Base-by-base conservation (phyloP, 1,140 invertebrate genomes). In the Drosophila bipectinata region DNA sequence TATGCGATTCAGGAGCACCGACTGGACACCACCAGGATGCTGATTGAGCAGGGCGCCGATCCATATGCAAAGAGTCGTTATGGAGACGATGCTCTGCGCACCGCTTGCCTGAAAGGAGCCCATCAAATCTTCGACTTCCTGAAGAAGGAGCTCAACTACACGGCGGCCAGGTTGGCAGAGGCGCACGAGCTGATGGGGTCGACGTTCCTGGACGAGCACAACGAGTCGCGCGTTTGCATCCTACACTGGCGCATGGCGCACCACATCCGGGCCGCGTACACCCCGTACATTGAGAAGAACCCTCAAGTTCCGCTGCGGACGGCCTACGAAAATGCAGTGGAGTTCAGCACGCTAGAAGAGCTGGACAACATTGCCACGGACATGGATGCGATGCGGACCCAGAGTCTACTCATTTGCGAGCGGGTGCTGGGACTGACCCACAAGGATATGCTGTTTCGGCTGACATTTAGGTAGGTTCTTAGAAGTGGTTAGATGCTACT, bases 1-100 rank as follows among this genome's bases (percentile, higher is more conserved):
- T 98, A 99, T 93, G 97, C 98, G 0, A 97, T 98, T 69, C 96
- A 97, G 88, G 97, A 98, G 92, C 96, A 97, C 79, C 94, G 96
- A 68, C 93, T 97, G 83, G 97, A 97, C 91, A 98, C 97, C 3
- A 97, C 96, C 0, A 95, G 95, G 80, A 92, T 98, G 34, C 92
- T 98, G 21, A 92, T 98, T 34, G 94, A 95, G 49, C 93, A 96
- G 92, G 96, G 96, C 51, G 97, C 97, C 1, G 94, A 97, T 93
- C 96, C 96, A 18, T 94, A 94, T 92, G 93, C 96, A 12, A 94
- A 93, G 71, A 97, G 96, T 72, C 93, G 96, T 61, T 96, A 96
- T 84, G 96, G 96, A 37, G 97, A 98, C 92, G 97, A 98, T 94
- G 97, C 97, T 18, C 92, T 98, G 60, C 96, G 97, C 88, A 97